Evolutionary conservation across 1,140 invertebrate species (phyloP).

Genomic region (Drosophila pectinifera): DNA sequence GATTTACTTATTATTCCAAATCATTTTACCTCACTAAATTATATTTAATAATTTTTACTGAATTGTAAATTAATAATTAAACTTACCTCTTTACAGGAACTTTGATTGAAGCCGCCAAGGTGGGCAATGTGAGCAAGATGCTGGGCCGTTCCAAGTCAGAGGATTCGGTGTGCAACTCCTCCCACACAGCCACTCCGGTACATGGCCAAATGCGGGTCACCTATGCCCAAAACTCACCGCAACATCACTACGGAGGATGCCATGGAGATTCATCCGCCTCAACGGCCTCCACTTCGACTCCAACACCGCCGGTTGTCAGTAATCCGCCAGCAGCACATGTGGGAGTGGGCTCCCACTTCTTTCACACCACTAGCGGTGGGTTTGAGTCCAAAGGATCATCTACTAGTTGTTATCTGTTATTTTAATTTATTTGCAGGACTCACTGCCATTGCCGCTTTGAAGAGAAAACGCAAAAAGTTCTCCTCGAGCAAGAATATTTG

Average conservation of each 20-base stretch:
- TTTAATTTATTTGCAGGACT: conserved; percentile 69
- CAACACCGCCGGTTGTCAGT: conserved; percentile 11
- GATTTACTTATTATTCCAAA: no score
- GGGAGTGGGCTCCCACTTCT: conserved; percentile 69
- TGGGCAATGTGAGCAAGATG: conserved; percentile 90
- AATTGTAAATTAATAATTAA: not conserved
- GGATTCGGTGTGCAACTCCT: conserved; percentile 92
- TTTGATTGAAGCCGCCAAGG: conserved; percentile 93
- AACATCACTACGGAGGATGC: conserved; percentile 60
- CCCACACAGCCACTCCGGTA: conserved; percentile 65
- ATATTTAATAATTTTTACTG: not conserved
- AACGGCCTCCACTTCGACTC: conserved; percentile 1
- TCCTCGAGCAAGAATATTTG: conserved; percentile 90
- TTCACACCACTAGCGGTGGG: conserved; percentile 76
- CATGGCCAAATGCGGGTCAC: conserved; percentile 77
- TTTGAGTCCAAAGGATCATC: not conserved
- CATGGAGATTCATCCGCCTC: conserved; percentile 24
- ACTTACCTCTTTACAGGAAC: conserved; percentile 87
- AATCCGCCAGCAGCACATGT: conserved; percentile 34
- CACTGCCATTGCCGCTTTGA: conserved; percentile 89
- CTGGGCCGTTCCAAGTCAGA: conserved; percentile 92
- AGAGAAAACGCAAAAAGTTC: conserved; percentile 92
- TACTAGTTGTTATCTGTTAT: not conserved
- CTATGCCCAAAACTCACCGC: conserved; percentile 72
- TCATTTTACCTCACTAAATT: not conserved